A percentile compares a stretch with the other conserved stretches of the same genome.
Conservation (phyloP, 2,888 invertebrate genomes). For the Xanthia icteritia region DNA sequence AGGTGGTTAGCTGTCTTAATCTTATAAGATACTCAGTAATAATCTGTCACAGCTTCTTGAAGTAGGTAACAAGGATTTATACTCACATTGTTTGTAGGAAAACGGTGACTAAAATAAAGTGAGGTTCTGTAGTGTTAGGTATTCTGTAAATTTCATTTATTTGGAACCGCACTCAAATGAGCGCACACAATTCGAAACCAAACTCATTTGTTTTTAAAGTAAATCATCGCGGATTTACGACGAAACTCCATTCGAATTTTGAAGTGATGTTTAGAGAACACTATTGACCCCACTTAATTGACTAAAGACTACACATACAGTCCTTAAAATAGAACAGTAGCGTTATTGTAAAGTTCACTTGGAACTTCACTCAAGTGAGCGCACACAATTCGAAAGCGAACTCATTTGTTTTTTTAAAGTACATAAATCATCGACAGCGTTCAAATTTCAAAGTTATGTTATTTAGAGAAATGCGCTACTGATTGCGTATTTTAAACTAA, state of each 20-base stretch:
- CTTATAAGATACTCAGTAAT: constrained; percentile 11
- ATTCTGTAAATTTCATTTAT: too few species aligned
- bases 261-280: too few species aligned
- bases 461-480: not conserved
- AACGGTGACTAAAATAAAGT: not conserved
- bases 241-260: not conserved
- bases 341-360: too few species aligned
- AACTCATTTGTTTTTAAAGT: too few species aligned
- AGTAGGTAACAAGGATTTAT: not conserved
- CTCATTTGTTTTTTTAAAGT: constrained; percentile 1
- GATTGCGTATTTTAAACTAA: too few species aligned
- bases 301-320: too few species aligned
- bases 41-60: constrained; percentile 6
- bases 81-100: too few species aligned
- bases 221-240: too few species aligned
- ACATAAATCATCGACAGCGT: not conserved
- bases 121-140: too few species aligned
- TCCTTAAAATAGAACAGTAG: too few species aligned
- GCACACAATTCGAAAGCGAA: not conserved
- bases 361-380: not conserved
- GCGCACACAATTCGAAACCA: not conserved
- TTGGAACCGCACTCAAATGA: not conserved
- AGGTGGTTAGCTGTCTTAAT: constrained; percentile 11
- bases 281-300: too few species aligned
- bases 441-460: not conserved